These are phyloP conservation scores for Drosophila santomea DNA, from an alignment of 1,140 invertebrate species.

Conservation along the genomic window DNA sequence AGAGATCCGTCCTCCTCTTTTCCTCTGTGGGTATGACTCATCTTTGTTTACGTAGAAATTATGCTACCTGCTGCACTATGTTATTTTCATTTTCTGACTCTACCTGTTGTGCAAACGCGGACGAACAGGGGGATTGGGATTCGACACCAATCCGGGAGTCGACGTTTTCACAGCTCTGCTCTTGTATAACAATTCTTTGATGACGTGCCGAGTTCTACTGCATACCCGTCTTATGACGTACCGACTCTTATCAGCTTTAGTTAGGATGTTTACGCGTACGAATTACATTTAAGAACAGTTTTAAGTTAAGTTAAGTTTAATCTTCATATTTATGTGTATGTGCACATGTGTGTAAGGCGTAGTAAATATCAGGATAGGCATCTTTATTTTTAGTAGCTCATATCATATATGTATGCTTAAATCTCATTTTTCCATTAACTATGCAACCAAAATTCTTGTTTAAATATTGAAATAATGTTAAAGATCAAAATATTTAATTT, in stretches of 20 bases:
- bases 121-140: background rate
- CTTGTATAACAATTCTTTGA: conserved; percentile 17
- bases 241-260: conserved; percentile 9
- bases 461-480: too few relatives aligned
- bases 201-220: background rate
- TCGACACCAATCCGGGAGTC: background rate
- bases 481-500: too few relatives aligned
- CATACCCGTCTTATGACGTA: background rate
- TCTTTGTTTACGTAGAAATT: conserved; percentile 77
- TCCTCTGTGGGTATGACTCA: conserved; percentile 50
- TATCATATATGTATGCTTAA: too few relatives aligned
- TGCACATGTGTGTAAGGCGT: too few relatives aligned
- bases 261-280: background rate
- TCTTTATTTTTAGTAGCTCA: background rate
- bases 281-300: background rate
- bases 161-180: conserved; percentile 1
- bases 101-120: conserved; percentile 45
- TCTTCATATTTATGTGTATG: background rate
- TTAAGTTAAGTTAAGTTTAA: background rate
- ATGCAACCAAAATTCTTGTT: too few relatives aligned
- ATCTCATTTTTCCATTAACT: too few relatives aligned
- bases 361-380: background rate
- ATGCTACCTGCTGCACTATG: conserved; percentile 76
- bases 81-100: conserved; percentile 21
- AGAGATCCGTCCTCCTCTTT: conserved; percentile 41